Base-by-base conservation (phyloP, 2,113 vertebrate genomes). In the Heterochromis multidens region DNA sequence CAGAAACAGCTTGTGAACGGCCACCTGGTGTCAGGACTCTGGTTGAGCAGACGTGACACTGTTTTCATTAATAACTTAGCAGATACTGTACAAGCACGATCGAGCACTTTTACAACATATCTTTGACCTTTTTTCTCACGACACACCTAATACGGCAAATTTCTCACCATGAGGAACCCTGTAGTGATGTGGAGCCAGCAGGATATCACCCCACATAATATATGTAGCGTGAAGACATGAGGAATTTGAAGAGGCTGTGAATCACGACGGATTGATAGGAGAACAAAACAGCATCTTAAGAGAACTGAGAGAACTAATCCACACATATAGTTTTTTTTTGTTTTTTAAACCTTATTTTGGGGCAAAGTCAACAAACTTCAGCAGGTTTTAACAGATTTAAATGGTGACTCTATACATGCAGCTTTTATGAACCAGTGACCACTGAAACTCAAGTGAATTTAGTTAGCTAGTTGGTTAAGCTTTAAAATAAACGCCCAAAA, bases 191-290 rank as follows among this genome's bases (percentile, higher is more conserved):
- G 60, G 43, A 54, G 60, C 31, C n/a, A 83, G 56, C 58, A 76
- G 65, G 78, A 90, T 54, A 79, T 76, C 67, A 88, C 83, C 79
- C 79, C 49, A 82, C 61, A 83, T 89, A 61, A 86, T 88, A 54
- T 87, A 79, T 61, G 33, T 33, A 87, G 86, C 65, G 31, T 90
- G 92, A 90, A 88, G 90, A 91, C 74, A 21, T 90, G 92, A 90
- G 86, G 91, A 91, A 90, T 91, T 88, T 81, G 76, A 81, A 79
- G 82, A 82, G 35, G 89, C 65, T 37, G 79, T 79, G 57, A 78
- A 81, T 37, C 80, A n/a, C 87, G 89, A 91, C 27, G 10, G 54
- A 81, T 29, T n/a, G 77, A 58, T 7, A 12, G 57, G 29, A 79
- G 76, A 56, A 76, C 3, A 23, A 81, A 59, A 46, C 17, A 3